Percentiles rank a stretch among this genome's conserved stretches.
phyloP scores from a whole-genome alignment of 2,888 invertebrate genomes.

The Papilio elwesi region DNA sequence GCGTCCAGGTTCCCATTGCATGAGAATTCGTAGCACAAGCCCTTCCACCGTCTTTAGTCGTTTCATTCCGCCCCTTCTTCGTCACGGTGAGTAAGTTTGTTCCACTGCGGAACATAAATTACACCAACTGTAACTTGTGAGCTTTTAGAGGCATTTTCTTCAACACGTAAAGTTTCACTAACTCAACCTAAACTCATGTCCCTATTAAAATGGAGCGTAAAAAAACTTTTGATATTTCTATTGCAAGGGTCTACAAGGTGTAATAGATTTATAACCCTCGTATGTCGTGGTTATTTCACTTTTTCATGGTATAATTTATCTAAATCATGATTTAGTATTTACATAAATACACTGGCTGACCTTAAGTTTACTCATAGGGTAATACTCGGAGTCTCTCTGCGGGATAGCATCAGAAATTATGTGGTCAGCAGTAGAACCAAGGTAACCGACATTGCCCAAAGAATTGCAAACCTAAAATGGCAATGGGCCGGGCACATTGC shows the following conservation, averaged over 20 bases:
- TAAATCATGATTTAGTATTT: too few species aligned
- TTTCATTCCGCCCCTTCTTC: constrained; percentile 24
- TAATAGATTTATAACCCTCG: background rate
- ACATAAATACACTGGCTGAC: too few species aligned
- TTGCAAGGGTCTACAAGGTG: background rate
- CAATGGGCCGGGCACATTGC: too few species aligned
- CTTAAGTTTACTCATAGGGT: too few species aligned
- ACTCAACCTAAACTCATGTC: constrained; percentile 13
- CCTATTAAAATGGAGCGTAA: background rate
- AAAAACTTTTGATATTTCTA: background rate
- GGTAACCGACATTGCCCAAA: too few species aligned
- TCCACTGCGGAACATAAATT: constrained; percentile 34
- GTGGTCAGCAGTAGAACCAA: too few species aligned
- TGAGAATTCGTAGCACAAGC: background rate
- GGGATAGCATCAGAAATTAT: too few species aligned
- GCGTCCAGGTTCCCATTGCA: background rate
- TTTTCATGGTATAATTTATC: too few species aligned
- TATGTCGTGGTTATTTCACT: too few species aligned
- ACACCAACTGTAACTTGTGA: constrained; percentile 23
- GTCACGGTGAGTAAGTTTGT: constrained; percentile 26
- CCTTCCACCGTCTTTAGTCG: constrained; percentile 5
- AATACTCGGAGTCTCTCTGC: too few species aligned
- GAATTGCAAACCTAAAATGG: too few species aligned
- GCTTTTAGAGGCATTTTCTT: constrained; percentile 31
- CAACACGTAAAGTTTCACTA: constrained; percentile 24